Base-by-base conservation (phyloP, 2,797 vertebrate genomes). In the Gymnocypris eckloni region DNA sequence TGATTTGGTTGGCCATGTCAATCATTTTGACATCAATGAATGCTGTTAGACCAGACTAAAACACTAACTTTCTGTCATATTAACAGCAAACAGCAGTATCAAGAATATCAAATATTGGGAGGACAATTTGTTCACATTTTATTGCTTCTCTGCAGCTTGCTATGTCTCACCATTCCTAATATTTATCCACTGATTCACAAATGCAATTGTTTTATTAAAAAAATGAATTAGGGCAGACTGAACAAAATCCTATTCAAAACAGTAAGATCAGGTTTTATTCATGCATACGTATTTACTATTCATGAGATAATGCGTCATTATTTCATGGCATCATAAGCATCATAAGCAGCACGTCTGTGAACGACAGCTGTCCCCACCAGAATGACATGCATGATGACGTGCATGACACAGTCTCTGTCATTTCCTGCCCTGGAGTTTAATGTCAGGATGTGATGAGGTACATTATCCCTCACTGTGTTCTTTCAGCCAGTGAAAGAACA, bases 401-500 rank as follows among this genome's bases (percentile, higher is more conserved):
- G 5, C 70, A 73, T 73, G n/a, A 73, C 72, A 39, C 52, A 0
- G 8, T 41, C 37, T 79, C 50, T 56, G 48, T 50, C 33, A 52
- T 82, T 71, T 84, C 20, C 43, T 66, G 41, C 45, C 70, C 72
- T 76, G 43, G 41, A 61, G 25, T 56, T 73, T 83, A 39, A 81
- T 54, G 48, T 59, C 16, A 48, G 54, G 39, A 25, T 6, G 45
- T 72, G 72, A 70, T 70, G 43, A 72, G 33, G 71, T 50, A 54
- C 70, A 67, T 56, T 56, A 28, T 87, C 61, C 59, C 11, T 67
- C 39, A 6, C 77, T 67, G 45, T 87, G 71, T 61, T 69, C 45
- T 78, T 54, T 84, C 33, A 84, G n/a, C 16, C 45, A 54, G 67
- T 84, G 64, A 78, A 78, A 71, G 39, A 48, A 80, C 77, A 73